phyloP scores from a whole-genome alignment of 2,888 invertebrate genomes.

The Taphrorychus bicolor region DNA sequence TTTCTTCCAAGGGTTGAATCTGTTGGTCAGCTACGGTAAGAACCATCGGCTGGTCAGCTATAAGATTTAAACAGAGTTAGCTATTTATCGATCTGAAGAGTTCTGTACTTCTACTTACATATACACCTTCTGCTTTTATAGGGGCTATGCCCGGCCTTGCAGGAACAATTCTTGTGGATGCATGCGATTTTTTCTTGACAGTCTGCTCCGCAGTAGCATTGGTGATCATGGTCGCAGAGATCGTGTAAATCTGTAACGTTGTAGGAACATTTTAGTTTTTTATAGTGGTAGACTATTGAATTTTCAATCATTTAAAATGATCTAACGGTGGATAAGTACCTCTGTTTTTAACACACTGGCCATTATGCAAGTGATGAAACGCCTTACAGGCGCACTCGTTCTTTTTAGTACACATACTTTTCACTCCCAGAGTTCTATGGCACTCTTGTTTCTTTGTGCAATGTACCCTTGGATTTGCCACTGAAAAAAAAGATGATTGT shows the following conservation, averaged over 20 bases:
- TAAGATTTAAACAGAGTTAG: background rate
- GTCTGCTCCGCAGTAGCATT: constrained; percentile 54
- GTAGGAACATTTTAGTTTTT: background rate
- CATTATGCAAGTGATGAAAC: constrained; percentile 51
- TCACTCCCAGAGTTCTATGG: constrained; percentile 46
- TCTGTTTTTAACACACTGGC: constrained; percentile 53
- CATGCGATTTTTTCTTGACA: constrained; percentile 53
- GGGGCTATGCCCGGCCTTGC: constrained; percentile 49
- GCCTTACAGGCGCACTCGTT: constrained; percentile 50
- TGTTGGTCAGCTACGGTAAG: constrained; percentile 30
- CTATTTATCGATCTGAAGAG: too few relatives aligned
- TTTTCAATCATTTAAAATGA: too few relatives aligned
- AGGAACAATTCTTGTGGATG: constrained; percentile 49
- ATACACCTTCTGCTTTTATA: constrained; percentile 50
- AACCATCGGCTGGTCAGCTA: constrained; percentile 30
- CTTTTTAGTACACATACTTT: constrained; percentile 50
- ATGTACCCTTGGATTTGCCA: constrained; percentile 40
- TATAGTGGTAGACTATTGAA: too few relatives aligned
- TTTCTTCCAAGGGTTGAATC: constrained; percentile 12
- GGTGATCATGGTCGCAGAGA: constrained; percentile 50
- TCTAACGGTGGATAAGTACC: too few relatives aligned
- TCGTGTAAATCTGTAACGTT: constrained; percentile 49
- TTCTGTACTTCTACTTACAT: constrained; percentile 41
- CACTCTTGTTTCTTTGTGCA: constrained; percentile 49
- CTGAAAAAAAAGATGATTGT: constrained; percentile 43